Evolutionary conservation across 1,140 invertebrate species (phyloP).

Genomic region (Radopholus similis): DNA sequence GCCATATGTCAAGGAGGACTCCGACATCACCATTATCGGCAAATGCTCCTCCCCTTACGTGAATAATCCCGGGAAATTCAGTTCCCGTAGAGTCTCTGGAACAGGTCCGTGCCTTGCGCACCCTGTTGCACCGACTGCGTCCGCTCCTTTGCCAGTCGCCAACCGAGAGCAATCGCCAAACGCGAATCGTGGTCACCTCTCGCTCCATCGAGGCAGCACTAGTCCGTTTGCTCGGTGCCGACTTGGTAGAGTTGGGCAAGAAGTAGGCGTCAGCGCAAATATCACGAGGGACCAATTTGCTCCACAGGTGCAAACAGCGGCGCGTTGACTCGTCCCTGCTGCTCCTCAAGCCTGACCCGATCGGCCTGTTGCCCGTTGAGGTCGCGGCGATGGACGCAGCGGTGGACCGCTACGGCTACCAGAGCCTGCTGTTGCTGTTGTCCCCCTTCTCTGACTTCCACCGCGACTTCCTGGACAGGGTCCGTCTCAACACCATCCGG

Average conservation of each 20-base stretch:
- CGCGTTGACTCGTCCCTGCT: slow-evolving; percentile 41
- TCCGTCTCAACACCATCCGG: slow-evolving; percentile 57
- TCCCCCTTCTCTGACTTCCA: slow-evolving; percentile 59
- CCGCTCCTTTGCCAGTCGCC: background rate
- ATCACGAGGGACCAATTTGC: background rate
- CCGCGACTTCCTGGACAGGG: slow-evolving; percentile 54
- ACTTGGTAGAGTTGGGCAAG: slow-evolving; percentile 51
- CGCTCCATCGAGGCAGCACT: slow-evolving; percentile 31
- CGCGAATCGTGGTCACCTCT: slow-evolving; percentile 23
- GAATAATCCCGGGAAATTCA: background rate
- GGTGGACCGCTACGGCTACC: slow-evolving; percentile 56
- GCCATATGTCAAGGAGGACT: slow-evolving; percentile 59
- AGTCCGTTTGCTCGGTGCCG: slow-evolving; percentile 30
- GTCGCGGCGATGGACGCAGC: slow-evolving; percentile 55
- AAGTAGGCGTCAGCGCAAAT: slow-evolving; percentile 18
- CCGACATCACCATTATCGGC: slow-evolving; percentile 54
- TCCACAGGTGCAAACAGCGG: slow-evolving; percentile 43
- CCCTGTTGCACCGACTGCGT: background rate
- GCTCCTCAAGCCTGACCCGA: slow-evolving; percentile 20
- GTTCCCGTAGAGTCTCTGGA: slow-evolving; percentile 5
- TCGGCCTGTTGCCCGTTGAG: slow-evolving; percentile 25
- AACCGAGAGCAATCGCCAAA: background rate
- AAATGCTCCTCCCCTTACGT: background rate
- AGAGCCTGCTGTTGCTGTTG: slow-evolving; percentile 51
- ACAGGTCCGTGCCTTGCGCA: background rate